Conservation (phyloP, 1,140 invertebrate genomes). For the Mya arenaria region DNA sequence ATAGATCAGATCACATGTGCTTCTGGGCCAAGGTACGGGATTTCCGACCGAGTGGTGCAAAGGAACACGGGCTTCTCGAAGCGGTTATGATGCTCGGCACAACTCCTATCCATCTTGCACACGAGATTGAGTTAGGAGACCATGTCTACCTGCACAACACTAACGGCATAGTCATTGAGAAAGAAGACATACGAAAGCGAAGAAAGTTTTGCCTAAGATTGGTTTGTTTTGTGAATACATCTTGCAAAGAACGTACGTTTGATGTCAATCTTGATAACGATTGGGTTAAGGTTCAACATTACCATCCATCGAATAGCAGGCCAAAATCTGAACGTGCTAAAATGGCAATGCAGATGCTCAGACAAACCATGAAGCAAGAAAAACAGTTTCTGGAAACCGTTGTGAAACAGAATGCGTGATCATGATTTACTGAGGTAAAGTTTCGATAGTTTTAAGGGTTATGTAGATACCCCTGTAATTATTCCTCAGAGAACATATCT, state of each 20-base stretch:
- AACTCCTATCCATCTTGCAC: background rate
- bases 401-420: too few species aligned
- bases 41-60: background rate
- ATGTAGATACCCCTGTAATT: too few species aligned
- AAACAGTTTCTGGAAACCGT: too few species aligned
- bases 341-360: background rate
- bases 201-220: background rate
- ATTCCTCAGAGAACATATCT: too few species aligned
- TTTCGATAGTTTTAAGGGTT: too few species aligned
- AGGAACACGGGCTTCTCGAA: background rate
- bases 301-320: background rate
- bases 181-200: background rate
- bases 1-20: slow-evolving; percentile 35
- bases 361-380: too few species aligned
- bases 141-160: background rate
- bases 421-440: too few species aligned
- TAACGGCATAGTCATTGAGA: background rate
- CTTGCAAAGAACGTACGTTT: background rate
- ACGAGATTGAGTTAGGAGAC: slow-evolving; percentile 2
- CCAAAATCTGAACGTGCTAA: background rate
- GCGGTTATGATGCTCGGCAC: background rate
- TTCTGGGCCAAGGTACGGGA: slow-evolving; percentile 32
- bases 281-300: background rate
- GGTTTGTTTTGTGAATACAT: background rate
- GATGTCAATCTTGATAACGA: slow-evolving; percentile 12